A percentile compares a stretch with the other conserved stretches of the same genome.
Conservation (phyloP, 2,888 invertebrate genomes). For the Tipula lateralis region DNA sequence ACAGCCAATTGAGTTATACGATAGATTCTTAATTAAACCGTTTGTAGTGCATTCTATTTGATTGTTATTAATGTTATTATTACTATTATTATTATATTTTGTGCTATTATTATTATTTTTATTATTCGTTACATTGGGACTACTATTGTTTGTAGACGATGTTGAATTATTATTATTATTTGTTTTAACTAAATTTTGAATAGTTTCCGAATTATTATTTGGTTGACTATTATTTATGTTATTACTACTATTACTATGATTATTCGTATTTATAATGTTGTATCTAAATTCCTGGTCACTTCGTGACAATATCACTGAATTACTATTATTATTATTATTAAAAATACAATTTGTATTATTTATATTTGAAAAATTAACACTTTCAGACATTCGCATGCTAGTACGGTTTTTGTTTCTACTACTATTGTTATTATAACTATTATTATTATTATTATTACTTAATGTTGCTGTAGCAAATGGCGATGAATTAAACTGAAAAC, state of each 20-base stretch:
- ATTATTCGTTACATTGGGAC: not conserved
- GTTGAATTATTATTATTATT: slow-evolving; percentile 40
- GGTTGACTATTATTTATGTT: slow-evolving; percentile 32
- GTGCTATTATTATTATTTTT: slow-evolving; percentile 38
- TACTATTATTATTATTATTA: slow-evolving; percentile 25
- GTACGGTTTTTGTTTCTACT: slow-evolving; percentile 31
- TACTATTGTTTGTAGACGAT: not conserved
- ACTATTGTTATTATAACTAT: slow-evolving; percentile 32
- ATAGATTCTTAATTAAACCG: not conserved
- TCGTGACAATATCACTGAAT: slow-evolving; percentile 40
- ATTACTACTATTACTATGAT: slow-evolving; percentile 32
- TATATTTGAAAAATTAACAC: slow-evolving; percentile 40
- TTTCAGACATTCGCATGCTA: slow-evolving; percentile 42
- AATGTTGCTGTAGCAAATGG: not conserved
- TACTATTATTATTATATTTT: slow-evolving; percentile 38
- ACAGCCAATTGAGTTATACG: slow-evolving; percentile 43
- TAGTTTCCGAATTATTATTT: slow-evolving; percentile 29
- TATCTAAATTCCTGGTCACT: slow-evolving; percentile 48
- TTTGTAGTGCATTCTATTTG: slow-evolving; percentile 36
- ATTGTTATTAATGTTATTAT: slow-evolving; percentile 40
- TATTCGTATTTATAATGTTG: slow-evolving; percentile 38
- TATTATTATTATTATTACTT: not conserved
- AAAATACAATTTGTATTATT: slow-evolving; percentile 29
- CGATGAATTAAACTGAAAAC: slow-evolving; percentile 26
- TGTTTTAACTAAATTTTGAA: slow-evolving; percentile 36